Percentiles rank a stretch among this genome's conserved stretches.
Conservation (phyloP, 2,113 vertebrate genomes). For the Cochlearius cochlearius region DNA sequence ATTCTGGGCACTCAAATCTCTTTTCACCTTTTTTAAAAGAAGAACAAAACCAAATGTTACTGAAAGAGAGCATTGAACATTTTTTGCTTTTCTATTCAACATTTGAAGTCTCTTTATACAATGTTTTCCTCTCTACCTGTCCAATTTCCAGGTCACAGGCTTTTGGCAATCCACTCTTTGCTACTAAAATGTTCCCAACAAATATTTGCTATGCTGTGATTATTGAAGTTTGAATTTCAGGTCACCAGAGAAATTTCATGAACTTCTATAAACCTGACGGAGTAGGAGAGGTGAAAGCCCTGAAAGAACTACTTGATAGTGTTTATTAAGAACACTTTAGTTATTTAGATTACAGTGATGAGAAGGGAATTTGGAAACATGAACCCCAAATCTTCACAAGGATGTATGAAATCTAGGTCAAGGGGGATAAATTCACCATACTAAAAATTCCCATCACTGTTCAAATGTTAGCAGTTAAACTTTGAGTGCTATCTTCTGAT, state of each 20-base stretch:
- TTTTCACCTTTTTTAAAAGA: slow-evolving; percentile 88
- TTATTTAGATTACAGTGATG: background rate
- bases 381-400: background rate
- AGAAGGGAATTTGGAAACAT: background rate
- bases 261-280: background rate
- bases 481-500: background rate
- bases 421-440: background rate
- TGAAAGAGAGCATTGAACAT: background rate
- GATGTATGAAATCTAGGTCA: background rate
- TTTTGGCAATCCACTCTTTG: background rate
- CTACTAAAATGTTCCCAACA: background rate
- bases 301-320: background rate
- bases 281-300: background rate
- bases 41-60: slow-evolving; percentile 29
- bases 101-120: background rate
- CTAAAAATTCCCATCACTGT: background rate
- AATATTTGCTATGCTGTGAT: background rate
- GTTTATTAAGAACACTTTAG: background rate
- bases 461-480: background rate
- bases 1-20: slow-evolving; percentile 96
- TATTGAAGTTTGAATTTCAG: background rate
- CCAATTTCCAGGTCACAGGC: background rate
- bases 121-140: background rate
- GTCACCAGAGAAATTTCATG: background rate
- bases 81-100: background rate